These are phyloP conservation scores for Anarhynchus alexandrinus DNA, from an alignment of 2,113 vertebrate species.

Conservation along the genomic window DNA sequence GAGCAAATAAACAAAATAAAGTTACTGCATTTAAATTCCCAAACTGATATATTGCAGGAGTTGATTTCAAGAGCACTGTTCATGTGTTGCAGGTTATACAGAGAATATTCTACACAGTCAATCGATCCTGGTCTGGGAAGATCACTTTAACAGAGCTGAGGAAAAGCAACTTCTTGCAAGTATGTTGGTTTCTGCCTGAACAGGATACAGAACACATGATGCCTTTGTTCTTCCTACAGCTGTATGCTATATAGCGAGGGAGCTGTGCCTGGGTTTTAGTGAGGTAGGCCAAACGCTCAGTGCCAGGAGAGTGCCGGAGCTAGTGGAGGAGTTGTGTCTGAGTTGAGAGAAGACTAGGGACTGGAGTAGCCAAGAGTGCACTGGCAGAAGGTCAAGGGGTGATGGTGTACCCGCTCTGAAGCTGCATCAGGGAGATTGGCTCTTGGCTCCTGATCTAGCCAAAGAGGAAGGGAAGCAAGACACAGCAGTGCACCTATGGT, in stretches of 20 bases:
- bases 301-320: background rate
- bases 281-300: background rate
- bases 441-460: background rate
- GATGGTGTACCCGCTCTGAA: background rate
- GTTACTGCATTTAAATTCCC: background rate
- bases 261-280: background rate
- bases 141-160: constrained; percentile 92
- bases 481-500: background rate
- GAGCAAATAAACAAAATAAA: background rate
- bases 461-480: background rate
- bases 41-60: background rate
- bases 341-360: background rate
- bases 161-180: constrained; percentile 97
- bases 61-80: background rate
- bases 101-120: constrained; percentile 97
- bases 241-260: fast-evolving
- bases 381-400: background rate
- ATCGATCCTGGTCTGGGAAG: constrained; percentile 97
- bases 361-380: background rate
- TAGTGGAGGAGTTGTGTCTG: background rate
- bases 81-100: constrained; percentile 88
- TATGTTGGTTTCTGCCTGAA: constrained; percentile 52
- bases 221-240: background rate
- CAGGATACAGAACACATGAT: background rate
- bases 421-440: background rate